phyloP scores from a whole-genome alignment of 2,797 vertebrate species.

The Oreortyx pictus region DNA sequence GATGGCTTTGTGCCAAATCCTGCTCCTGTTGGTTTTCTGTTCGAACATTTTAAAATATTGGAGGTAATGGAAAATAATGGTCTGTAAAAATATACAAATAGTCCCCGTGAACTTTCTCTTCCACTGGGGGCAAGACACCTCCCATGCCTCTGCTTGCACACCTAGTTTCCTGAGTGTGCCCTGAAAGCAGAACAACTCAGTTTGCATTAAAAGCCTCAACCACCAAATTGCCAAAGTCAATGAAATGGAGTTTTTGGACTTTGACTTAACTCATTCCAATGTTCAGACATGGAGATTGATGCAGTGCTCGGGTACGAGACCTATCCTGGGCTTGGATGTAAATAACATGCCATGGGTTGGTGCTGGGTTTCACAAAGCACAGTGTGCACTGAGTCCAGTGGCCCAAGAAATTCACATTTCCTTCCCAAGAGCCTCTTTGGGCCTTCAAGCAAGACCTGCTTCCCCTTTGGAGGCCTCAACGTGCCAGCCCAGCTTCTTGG shows the following conservation, averaged over 20 bases:
- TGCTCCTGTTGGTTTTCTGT: neutral
- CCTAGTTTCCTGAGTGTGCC: neutral
- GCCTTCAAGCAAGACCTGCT: neutral
- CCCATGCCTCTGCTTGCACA: neutral
- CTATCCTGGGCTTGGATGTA: neutral
- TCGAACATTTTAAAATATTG: neutral
- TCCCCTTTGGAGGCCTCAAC: neutral
- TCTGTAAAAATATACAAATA: neutral
- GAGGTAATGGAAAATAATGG: neutral
- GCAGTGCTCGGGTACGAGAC: fast-evolving
- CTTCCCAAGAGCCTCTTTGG: neutral
- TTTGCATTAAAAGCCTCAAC: neutral
- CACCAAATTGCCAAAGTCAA: neutral
- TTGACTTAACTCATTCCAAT: fast-evolving
- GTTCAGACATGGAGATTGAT: neutral
- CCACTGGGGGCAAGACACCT: neutral
- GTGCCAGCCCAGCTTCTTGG: neutral
- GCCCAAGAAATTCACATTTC: neutral
- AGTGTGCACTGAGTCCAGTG: fast-evolving
- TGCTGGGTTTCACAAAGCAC: neutral
- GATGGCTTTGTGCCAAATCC: neutral
- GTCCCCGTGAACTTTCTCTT: neutral
- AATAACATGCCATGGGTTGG: neutral
- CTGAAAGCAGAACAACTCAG: neutral
- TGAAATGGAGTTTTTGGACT: neutral